Evolutionary conservation across 2,888 invertebrate genomes (phyloP).

Genomic region (Drosophila stalkeri): DNA sequence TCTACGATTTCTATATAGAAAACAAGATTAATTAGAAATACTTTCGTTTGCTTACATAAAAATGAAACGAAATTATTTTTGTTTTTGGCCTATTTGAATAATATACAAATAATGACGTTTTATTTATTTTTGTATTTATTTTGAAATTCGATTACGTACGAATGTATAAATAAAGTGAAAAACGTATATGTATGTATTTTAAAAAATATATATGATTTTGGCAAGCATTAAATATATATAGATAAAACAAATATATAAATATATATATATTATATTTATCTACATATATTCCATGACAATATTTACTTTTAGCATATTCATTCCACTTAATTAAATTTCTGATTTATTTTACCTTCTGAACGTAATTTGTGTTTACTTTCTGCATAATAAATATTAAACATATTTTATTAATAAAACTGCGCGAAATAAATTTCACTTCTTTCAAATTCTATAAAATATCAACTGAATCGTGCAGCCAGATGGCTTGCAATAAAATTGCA

Average conservation of each 20-base stretch:
- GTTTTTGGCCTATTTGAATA: neutral
- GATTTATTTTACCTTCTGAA: constrained; percentile 61
- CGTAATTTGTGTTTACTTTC: constrained; percentile 46
- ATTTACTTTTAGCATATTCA: constrained; percentile 19
- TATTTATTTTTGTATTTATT: constrained; percentile 27
- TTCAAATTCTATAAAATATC: constrained; percentile 26
- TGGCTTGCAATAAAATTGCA: constrained; percentile 26
- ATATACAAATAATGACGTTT: constrained; percentile 28
- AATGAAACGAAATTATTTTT: constrained; percentile 2
- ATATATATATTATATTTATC: neutral
- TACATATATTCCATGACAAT: constrained; percentile 20
- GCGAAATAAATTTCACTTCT: constrained; percentile 15
- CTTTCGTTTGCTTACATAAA: constrained; percentile 24
- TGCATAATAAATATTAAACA: constrained; percentile 41
- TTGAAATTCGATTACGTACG: constrained; percentile 33
- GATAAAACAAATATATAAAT: neutral
- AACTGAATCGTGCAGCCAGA: constrained; percentile 29
- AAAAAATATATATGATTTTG: constrained; percentile 12
- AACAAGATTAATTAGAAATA: neutral
- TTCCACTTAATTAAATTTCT: neutral
- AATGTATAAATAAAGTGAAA: constrained; percentile 35
- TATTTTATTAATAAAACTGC: constrained; percentile 3
- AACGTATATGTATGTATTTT: neutral
- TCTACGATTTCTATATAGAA: neutral
- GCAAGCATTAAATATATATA: constrained; percentile 30